A percentile compares a stretch with the other conserved stretches of the same genome.
These are phyloP conservation scores for Silurus aristotelis DNA, from an alignment of 2,797 vertebrate species.

Conservation along the genomic window DNA sequence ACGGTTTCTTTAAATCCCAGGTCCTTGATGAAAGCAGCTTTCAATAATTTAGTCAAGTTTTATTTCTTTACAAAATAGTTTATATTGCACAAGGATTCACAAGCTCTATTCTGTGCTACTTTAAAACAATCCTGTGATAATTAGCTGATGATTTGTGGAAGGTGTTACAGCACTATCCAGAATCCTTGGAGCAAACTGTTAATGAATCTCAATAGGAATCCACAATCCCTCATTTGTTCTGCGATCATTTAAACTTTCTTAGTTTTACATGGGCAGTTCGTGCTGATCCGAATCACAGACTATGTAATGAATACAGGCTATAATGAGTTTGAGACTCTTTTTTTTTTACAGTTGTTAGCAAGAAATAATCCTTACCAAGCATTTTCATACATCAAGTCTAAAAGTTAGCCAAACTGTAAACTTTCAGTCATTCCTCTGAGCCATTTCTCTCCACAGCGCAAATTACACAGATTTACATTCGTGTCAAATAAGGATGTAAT, in stretches of 20 bases:
- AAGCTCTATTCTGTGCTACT: background rate
- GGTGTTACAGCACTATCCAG: background rate
- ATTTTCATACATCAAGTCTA: background rate
- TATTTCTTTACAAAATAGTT: background rate
- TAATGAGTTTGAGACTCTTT: conserved; percentile 1
- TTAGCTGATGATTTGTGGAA: conserved; percentile 17
- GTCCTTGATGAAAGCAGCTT: background rate
- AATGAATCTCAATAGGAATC: background rate
- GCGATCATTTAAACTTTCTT: conserved; percentile 5
- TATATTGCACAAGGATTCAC: conserved; percentile 1
- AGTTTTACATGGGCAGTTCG: background rate
- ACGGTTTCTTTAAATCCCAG: conserved; percentile 20
- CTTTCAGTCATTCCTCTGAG: too few relatives aligned
- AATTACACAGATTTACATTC: too few relatives aligned
- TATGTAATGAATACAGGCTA: background rate
- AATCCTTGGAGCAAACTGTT: background rate
- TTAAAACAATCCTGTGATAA: background rate
- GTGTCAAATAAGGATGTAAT: too few relatives aligned
- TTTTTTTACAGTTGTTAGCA: background rate
- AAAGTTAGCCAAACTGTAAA: too few relatives aligned
- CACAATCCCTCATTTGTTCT: background rate
- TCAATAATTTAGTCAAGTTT: conserved; percentile 32
- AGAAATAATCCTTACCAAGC: background rate
- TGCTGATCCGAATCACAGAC: background rate
- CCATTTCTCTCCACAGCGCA: too few relatives aligned